phyloP scores from a whole-genome alignment of 2,113 vertebrate species.

The Xiphophorus couchianus region DNA sequence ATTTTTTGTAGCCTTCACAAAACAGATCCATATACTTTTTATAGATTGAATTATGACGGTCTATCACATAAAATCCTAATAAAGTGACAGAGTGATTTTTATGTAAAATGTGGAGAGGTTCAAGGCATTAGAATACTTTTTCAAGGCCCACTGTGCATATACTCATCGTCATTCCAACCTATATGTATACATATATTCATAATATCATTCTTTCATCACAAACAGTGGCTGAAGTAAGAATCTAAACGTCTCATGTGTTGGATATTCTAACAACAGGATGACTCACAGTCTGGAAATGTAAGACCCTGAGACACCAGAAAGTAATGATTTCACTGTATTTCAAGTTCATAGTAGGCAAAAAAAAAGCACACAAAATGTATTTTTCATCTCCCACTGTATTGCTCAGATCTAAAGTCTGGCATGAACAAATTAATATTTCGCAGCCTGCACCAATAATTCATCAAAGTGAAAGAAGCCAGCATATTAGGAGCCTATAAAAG shows the following conservation, averaged over 20 bases:
- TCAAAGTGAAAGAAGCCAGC: constrained; percentile 22
- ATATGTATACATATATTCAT: no score
- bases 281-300: background rate
- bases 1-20: no score
- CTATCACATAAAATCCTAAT: no score
- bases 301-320: background rate
- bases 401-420: constrained; percentile 2
- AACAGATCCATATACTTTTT: no score
- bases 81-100: no score
- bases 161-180: no score
- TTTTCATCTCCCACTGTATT: constrained; percentile 15
- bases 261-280: background rate
- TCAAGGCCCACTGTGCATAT: no score
- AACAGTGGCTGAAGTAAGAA: background rate
- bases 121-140: no score
- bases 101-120: no score
- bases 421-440: constrained; percentile 29
- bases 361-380: background rate
- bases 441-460: constrained; percentile 22
- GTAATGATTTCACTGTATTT: constrained; percentile 17
- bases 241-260: background rate
- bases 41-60: no score
- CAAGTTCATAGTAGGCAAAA: background rate
- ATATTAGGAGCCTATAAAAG: constrained; percentile 31
- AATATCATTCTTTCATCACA: background rate